Evolutionary conservation across 2,797 vertebrate genomes (phyloP), one percentile per base, ranked within the genome.

Genomic region (Tokudaia muenninki): DNA sequence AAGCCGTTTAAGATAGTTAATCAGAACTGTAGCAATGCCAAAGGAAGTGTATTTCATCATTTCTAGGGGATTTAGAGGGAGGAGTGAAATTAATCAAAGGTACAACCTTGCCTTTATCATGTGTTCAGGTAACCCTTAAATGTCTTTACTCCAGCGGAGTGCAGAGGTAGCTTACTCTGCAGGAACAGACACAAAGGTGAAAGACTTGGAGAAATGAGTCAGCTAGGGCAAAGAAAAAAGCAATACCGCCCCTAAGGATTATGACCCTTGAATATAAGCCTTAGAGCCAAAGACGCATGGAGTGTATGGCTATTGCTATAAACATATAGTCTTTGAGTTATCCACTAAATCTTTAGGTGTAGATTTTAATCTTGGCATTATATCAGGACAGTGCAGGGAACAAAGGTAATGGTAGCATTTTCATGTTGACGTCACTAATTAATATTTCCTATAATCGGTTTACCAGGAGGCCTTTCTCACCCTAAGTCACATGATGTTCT

Each of bases 1-100:
- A 88, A 97, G 94, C 92, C 96, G 97, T 88, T 95, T 72, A 97
- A 98, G 96, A 98, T 67, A 87, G 94, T 96, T 93, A 65, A 87
- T 98, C 94, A 95, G 81, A 98, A 91, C 22, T 52, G 2, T 61
- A 50, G 94, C 94, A 89, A 95, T 94, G 97, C 92, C 93, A 95
- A 96, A 96, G 67, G 77, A 97, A 97, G 82, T 26, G 47, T 92
- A 17, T 78, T 92, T 96, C 90, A 97, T 92, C 67, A 92, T 82
- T 90, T 96, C 74, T 83, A 75, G 92, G 94, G 63, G 57, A 89
- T n/a, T 57, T 87, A 79, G 86, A 79, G 44, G 59, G 75, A 65
- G n/a, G 21, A 82, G 95, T 90, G 41, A 81, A 95, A 95, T 94
- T 92, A 89, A 95, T 91, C 88, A 91, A 92, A 95, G 63, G 37